Evolutionary conservation across 1,140 invertebrate species (phyloP).

Genomic region (Ectropis grisescens): DNA sequence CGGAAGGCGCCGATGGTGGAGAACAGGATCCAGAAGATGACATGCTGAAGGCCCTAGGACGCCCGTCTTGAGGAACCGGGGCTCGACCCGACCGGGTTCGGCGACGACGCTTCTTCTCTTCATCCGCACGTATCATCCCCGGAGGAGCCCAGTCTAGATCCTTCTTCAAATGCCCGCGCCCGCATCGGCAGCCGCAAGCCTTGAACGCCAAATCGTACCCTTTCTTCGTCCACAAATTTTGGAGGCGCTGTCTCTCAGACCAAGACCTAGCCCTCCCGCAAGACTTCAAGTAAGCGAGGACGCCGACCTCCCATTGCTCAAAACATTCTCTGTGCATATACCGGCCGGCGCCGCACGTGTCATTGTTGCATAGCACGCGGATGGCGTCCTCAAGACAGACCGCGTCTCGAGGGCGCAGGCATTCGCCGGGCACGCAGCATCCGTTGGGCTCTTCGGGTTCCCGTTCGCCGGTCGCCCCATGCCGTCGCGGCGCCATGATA

Average conservation of each 20-base stretch:
- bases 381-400: slow-evolving; percentile 77
- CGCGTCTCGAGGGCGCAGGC: slow-evolving; percentile 81
- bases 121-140: slow-evolving; percentile 69
- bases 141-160: slow-evolving; percentile 91
- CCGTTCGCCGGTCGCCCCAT: slow-evolving; percentile 59
- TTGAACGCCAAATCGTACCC: slow-evolving; percentile 95
- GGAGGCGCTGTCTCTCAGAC: slow-evolving; percentile 93
- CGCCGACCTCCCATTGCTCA: slow-evolving; percentile 90
- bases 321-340: slow-evolving; percentile 98
- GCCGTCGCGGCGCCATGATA: slow-evolving; percentile 65
- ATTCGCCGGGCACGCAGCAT: slow-evolving; percentile 89
- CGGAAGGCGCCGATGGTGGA: slow-evolving; percentile 54
- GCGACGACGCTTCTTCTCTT: slow-evolving; percentile 76
- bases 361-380: slow-evolving; percentile 95
- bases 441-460: slow-evolving; percentile 62
- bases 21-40: slow-evolving; percentile 73
- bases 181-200: slow-evolving; percentile 89
- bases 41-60: slow-evolving; percentile 80
- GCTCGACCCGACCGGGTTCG: slow-evolving; percentile 77
- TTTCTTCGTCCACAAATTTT: slow-evolving; percentile 98
- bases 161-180: slow-evolving; percentile 92
- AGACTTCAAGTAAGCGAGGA: slow-evolving; percentile 89
- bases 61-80: slow-evolving; percentile 77
- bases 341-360: slow-evolving; percentile 85
- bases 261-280: slow-evolving; percentile 92